These are phyloP conservation scores for Dicerorhinus sumatrensis DNA, from an alignment of 2,113 vertebrate genomes.

Conservation along the genomic window DNA sequence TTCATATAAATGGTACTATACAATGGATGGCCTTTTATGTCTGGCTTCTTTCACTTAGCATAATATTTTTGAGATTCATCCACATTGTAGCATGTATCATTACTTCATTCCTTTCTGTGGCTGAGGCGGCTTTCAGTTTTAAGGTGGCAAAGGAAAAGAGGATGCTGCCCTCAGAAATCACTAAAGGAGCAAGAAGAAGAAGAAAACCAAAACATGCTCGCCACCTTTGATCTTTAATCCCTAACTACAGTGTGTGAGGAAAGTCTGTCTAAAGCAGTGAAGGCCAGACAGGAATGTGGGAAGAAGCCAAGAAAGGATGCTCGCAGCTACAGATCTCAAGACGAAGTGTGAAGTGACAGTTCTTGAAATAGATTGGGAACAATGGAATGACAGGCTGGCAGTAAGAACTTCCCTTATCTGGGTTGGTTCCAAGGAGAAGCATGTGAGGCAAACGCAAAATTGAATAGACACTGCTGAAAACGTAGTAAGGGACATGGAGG, in stretches of 20 bases:
- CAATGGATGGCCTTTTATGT: not conserved
- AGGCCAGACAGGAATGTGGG: not conserved
- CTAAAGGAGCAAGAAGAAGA: not conserved
- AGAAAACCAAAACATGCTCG: not conserved
- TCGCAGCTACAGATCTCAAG: not conserved
- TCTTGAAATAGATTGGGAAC: not conserved
- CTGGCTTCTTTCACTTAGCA: not conserved
- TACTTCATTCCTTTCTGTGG: not conserved
- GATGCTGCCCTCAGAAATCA: not conserved
- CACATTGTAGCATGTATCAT: not conserved
- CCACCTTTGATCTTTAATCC: not conserved
- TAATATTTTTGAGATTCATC: not conserved
- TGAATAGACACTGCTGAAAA: not conserved
- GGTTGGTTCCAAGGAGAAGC: not conserved
- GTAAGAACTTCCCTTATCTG: fast-evolving
- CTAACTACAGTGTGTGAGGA: not conserved
- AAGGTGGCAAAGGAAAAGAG: not conserved
- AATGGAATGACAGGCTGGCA: not conserved
- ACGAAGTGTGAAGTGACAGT: not conserved
- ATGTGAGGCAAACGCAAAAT: not conserved
- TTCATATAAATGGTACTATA: not conserved
- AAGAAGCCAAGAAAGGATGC: not conserved
- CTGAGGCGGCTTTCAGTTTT: not conserved
- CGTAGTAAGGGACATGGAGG: not conserved
- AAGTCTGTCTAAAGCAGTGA: not conserved